Conservation (phyloP, 2,797 vertebrate species). For the Aythya fuligula region DNA sequence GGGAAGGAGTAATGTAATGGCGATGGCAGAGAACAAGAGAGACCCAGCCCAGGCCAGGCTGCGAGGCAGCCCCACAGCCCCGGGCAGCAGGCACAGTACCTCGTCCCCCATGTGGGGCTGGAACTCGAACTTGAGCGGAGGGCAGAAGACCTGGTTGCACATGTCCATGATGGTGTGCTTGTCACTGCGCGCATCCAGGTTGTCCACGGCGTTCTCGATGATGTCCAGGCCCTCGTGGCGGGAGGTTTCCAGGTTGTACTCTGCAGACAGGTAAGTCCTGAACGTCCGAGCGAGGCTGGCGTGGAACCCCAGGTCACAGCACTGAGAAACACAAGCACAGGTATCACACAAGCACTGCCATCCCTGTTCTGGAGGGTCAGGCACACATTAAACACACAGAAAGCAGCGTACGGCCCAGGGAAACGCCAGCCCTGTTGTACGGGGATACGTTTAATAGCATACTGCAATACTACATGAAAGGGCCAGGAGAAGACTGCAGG, state of each 20-base stretch:
- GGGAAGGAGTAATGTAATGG: background rate
- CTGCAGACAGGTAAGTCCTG: conserved; percentile 95
- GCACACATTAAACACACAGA: background rate
- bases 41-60: background rate
- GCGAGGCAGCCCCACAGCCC: background rate
- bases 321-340: conserved; percentile 74
- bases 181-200: conserved; percentile 93
- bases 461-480: background rate
- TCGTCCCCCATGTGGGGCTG: conserved; percentile 99
- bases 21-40: too few relatives aligned
- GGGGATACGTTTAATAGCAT: accelerated
- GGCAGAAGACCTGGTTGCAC: conserved; percentile 96
- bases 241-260: conserved; percentile 97
- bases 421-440: background rate
- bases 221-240: conserved; percentile 95
- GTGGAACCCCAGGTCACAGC: conserved; percentile 96
- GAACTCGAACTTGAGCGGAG: conserved; percentile 95
- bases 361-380: background rate
- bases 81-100: conserved; percentile 67
- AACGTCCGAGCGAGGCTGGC: conserved; percentile 93
- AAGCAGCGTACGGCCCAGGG: background rate
- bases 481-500: background rate
- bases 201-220: conserved; percentile 93
- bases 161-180: conserved; percentile 97
- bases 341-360: background rate